These are phyloP conservation scores for Brachypalpus laphriformis DNA, from an alignment of 2,888 invertebrate genomes.

Conservation along the genomic window DNA sequence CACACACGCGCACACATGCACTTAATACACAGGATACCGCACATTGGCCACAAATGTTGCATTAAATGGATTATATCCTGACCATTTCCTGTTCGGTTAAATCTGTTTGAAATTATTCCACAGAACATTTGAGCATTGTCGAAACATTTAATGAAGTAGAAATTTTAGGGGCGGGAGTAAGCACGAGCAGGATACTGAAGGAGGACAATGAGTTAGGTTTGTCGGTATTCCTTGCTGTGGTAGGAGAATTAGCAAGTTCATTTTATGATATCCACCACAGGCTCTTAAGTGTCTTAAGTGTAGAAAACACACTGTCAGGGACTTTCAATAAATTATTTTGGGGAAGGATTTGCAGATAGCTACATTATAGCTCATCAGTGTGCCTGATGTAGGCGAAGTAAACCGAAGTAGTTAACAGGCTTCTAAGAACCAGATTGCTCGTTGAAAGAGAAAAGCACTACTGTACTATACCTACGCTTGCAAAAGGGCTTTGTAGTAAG, in stretches of 20 bases:
- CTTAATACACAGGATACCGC: slow-evolving; percentile 22
- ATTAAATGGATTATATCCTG: slow-evolving; percentile 56
- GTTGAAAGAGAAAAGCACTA: no score
- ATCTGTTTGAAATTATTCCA: slow-evolving; percentile 45
- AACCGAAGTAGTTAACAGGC: no score
- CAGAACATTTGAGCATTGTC: slow-evolving; percentile 15
- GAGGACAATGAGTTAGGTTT: neutral
- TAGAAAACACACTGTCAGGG: neutral
- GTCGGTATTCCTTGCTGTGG: neutral
- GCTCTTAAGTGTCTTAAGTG: neutral
- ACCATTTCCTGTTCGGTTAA: slow-evolving; percentile 50
- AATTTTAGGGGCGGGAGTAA: neutral
- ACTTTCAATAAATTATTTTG: neutral
- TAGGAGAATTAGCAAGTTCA: neutral
- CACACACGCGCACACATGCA: neutral
- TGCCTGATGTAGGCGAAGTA: no score
- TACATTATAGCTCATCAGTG: no score
- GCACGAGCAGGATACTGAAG: neutral
- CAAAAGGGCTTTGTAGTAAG: no score
- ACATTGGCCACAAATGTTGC: slow-evolving; percentile 58
- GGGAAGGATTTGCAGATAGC: no score
- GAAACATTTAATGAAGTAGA: slow-evolving; percentile 34
- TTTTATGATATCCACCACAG: neutral
- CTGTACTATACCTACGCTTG: no score
- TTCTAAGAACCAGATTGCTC: no score